Evolutionary conservation across 1,140 invertebrate genomes (phyloP).

Genomic region (Tetraneura akinire): DNA sequence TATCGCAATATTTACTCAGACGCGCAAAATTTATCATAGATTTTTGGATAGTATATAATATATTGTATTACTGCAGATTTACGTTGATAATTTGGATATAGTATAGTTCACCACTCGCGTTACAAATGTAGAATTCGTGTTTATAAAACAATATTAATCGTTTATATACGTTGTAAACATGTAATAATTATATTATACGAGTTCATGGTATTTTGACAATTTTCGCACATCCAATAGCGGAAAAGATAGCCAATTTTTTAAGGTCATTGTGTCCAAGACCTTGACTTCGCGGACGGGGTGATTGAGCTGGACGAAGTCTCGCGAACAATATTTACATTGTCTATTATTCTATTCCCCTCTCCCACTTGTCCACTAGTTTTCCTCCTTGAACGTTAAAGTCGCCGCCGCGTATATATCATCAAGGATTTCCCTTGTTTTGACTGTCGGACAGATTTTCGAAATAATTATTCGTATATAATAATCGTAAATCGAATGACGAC

Average conservation of each 20-base stretch:
- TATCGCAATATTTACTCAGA: too few species aligned
- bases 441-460: not conserved
- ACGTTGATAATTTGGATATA: too few species aligned
- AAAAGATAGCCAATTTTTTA: slow-evolving; percentile 19
- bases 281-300: slow-evolving; percentile 43
- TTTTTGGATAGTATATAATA: too few species aligned
- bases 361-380: slow-evolving; percentile 10
- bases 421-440: slow-evolving; percentile 10
- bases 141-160: too few species aligned
- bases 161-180: too few species aligned
- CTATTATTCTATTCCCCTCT: not conserved
- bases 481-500: too few species aligned
- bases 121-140: too few species aligned
- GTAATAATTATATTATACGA: too few species aligned
- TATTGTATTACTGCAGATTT: too few species aligned
- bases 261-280: slow-evolving; percentile 44
- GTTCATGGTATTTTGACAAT: not conserved
- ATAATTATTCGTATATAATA: not conserved
- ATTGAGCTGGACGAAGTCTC: slow-evolving; percentile 31
- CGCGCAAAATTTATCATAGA: too few species aligned
- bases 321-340: slow-evolving; percentile 23
- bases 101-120: too few species aligned
- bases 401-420: slow-evolving; percentile 4
- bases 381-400: not conserved
- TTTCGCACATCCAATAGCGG: slow-evolving; percentile 3